These are phyloP conservation scores for Verasper variegatus DNA, from an alignment of 2,113 vertebrate genomes.

Conservation along the genomic window DNA sequence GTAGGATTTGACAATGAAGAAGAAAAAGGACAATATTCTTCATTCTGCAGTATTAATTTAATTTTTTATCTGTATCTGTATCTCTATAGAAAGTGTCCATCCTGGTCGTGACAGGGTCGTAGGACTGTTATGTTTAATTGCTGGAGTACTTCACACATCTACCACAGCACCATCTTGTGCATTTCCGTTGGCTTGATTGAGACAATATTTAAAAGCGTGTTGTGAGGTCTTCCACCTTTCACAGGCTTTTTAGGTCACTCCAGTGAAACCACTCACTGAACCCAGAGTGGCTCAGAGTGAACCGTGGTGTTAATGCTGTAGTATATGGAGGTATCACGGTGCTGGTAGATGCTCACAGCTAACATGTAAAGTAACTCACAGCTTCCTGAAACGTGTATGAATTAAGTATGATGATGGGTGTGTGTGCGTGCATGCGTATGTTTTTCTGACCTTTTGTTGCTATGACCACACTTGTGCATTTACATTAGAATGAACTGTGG, in stretches of 20 bases:
- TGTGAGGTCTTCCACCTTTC: slow-evolving; percentile 39
- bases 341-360: slow-evolving; percentile 28
- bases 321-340: slow-evolving; percentile 37
- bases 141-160: neutral
- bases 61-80: neutral
- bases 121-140: neutral
- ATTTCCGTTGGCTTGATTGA: slow-evolving; percentile 31
- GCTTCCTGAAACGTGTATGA: slow-evolving; percentile 55
- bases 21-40: neutral
- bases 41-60: neutral
- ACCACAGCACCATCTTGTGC: slow-evolving; percentile 7
- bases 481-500: slow-evolving; percentile 43
- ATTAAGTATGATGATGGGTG: slow-evolving; percentile 67
- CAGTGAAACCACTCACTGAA: slow-evolving; percentile 39
- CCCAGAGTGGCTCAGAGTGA: slow-evolving; percentile 46
- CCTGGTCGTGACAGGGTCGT: neutral
- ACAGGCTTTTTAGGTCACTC: slow-evolving; percentile 61
- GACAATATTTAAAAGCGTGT: slow-evolving; percentile 50
- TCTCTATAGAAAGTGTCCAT: neutral
- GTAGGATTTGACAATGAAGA: slow-evolving; percentile 10
- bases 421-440: slow-evolving; percentile 25
- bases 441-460: slow-evolving; percentile 54
- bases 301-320: slow-evolving; percentile 18
- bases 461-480: slow-evolving; percentile 43
- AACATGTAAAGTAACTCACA: slow-evolving; percentile 60